These are phyloP conservation scores for Aurelia coerulea DNA, from an alignment of 30 jellyfish, hydroid and myxozoan species.

Conservation along the genomic window DNA sequence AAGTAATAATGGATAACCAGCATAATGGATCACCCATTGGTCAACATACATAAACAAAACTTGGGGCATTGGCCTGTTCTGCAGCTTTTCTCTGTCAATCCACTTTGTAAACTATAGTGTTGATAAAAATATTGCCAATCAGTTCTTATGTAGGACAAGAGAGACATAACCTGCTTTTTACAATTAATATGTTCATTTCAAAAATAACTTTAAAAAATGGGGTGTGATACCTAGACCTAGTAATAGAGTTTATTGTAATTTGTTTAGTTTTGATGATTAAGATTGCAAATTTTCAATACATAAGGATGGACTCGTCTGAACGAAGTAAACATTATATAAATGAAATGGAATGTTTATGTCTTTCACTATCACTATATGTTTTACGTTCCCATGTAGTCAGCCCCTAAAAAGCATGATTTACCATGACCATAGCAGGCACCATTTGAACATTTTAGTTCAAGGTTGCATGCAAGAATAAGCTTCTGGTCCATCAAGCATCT, in stretches of 20 bases:
- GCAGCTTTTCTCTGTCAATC: slow-evolving; percentile 9
- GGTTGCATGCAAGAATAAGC: too few species aligned
- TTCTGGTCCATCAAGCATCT: not conserved
- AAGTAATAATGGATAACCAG: not conserved
- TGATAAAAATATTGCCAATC: not conserved
- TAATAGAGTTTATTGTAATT: too few species aligned
- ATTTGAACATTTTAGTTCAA: too few species aligned
- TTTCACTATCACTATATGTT: too few species aligned
- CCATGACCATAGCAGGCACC: not conserved
- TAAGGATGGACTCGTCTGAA: not conserved
- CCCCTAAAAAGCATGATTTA: not conserved
- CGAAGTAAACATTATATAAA: too few species aligned
- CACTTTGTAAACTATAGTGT: not conserved
- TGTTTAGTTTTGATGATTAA: not conserved
- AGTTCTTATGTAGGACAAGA: too few species aligned
- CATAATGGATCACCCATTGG: slow-evolving; percentile 4
- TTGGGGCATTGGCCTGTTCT: slow-evolving; percentile 15
- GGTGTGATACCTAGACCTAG: too few species aligned
- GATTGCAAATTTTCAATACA: too few species aligned
- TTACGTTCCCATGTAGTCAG: too few species aligned
- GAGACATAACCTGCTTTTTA: not conserved
- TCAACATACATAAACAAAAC: slow-evolving; percentile 2
- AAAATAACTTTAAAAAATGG: not conserved
- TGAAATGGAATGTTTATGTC: not conserved
- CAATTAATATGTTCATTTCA: not conserved